Conservation (phyloP, 2,113 vertebrate species). For the Ochotona princeps region DNA sequence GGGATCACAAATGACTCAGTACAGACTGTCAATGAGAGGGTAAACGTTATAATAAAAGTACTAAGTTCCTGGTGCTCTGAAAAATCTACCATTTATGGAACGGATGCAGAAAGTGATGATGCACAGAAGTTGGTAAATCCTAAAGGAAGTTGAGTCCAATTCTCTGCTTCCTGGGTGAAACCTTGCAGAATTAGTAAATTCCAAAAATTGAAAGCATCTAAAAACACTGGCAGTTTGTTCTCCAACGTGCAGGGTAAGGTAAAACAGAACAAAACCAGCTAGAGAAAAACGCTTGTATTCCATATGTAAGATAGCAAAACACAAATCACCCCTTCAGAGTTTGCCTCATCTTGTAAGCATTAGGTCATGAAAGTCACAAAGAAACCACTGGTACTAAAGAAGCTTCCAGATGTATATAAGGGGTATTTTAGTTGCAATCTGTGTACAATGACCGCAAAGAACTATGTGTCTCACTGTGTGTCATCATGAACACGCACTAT, state of each 20-base stretch:
- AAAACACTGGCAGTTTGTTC: not conserved
- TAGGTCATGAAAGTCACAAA: not conserved
- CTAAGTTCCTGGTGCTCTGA: not conserved
- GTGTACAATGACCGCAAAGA: not conserved
- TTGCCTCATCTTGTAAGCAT: not conserved
- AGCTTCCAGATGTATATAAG: not conserved
- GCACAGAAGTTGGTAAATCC: conserved; percentile 14
- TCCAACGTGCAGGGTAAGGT: not conserved
- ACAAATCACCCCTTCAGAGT: not conserved
- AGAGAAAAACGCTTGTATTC: not conserved
- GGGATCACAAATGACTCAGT: conserved; percentile 51
- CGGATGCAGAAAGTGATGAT: not conserved
- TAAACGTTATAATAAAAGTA: conserved; percentile 31
- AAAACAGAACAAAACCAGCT: not conserved
- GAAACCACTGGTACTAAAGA: not conserved
- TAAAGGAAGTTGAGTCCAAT: not conserved
- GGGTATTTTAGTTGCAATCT: not conserved
- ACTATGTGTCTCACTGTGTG: not conserved
- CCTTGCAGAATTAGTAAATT: not conserved
- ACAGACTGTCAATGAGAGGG: conserved; percentile 8
- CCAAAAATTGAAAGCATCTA: not conserved
- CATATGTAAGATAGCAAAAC: not conserved
- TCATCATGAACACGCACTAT: not conserved
- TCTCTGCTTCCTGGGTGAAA: not conserved
- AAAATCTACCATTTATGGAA: not conserved